Conservation (phyloP, 2,888 invertebrate species). For the Reticulitermes lucifugus region DNA sequence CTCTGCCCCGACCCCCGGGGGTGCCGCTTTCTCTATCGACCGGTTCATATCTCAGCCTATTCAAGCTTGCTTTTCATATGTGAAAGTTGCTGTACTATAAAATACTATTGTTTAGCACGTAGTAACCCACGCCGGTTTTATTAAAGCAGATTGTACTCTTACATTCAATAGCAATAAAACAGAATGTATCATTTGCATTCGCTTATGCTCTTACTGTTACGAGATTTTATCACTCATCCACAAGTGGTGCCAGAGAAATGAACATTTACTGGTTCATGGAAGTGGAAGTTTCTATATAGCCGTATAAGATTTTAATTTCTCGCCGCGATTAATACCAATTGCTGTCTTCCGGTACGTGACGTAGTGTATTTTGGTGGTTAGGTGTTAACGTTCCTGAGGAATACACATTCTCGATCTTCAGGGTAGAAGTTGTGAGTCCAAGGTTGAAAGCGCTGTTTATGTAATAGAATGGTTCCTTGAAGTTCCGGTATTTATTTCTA, state of each 20-base stretch:
- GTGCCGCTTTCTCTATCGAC: conserved; percentile 19
- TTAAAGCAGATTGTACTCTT: conserved; percentile 28
- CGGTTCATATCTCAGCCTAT: conserved; percentile 36
- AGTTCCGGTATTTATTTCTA: too few relatives aligned
- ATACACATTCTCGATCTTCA: too few relatives aligned
- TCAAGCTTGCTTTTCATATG: conserved; percentile 29
- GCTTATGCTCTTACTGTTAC: not conserved
- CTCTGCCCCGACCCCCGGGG: not conserved
- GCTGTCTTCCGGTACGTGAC: not conserved
- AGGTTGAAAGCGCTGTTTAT: too few relatives aligned
- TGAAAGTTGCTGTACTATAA: conserved; percentile 15
- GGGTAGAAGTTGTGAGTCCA: too few relatives aligned
- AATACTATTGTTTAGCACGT: conserved; percentile 15
- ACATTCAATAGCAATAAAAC: conserved; percentile 35
- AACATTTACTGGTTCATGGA: not conserved
- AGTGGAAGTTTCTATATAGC: not conserved
- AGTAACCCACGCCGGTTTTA: not conserved
- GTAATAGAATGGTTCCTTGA: too few relatives aligned
- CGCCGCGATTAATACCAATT: too few relatives aligned
- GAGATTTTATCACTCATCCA: not conserved
- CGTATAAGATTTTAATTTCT: too few relatives aligned
- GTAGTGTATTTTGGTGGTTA: too few relatives aligned
- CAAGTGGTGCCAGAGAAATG: not conserved
- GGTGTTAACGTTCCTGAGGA: too few relatives aligned
- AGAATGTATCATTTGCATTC: conserved; percentile 1